Base-by-base conservation (phyloP, 2,797 vertebrate genomes). In the Acanthornis magna region DNA sequence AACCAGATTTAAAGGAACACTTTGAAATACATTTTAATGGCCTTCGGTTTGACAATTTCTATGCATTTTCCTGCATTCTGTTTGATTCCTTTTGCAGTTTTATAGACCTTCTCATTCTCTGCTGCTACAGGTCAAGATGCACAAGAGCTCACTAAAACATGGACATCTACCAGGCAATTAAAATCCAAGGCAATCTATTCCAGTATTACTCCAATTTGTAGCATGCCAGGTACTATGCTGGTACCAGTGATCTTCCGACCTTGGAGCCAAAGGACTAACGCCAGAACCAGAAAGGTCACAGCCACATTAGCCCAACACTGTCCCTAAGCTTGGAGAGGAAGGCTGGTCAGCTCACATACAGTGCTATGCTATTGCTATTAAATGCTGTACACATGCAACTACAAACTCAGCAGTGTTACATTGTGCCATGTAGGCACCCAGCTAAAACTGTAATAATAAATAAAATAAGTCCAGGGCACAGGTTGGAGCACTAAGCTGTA, bases 311-410 rank as follows among this genome's bases (percentile, higher is more conserved):
- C 29, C 27, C 55, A 48, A 23, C 1, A 8, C 8, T 22, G 17
- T 14, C 16, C 17, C 47, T 1, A 2, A 30, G 58, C 58, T 34
- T 3, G 1, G 25, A 51, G 23, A 10, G 26, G 5, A 40, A 26
- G 17, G 13, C 55, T 26, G 26, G 11, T 16, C 4, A 54, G 45
- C 30, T 62, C 85, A 23, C 5, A 14, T 0, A 5, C n/a, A 36
- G 1, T 2, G 7, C 42, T 43, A 4, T 0, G 0, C 34, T 38
- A 18, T 42, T 29, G 42, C 61, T 22, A 19, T 16, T 63, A 83
- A 74, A 65, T 5, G 13, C 40, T 32, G 19, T 2, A 20, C 5
- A 0, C 3, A 15, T 10, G 23, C 30, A 27, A 71, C 78, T 27
- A 51, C 68, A 71, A 77, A 65, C n/a, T 50, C 47, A 42, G 71